Evolutionary conservation across 2,888 invertebrate genomes (phyloP), one percentile per base, ranked within the genome.

Genomic region (Spilosoma lubricipeda): DNA sequence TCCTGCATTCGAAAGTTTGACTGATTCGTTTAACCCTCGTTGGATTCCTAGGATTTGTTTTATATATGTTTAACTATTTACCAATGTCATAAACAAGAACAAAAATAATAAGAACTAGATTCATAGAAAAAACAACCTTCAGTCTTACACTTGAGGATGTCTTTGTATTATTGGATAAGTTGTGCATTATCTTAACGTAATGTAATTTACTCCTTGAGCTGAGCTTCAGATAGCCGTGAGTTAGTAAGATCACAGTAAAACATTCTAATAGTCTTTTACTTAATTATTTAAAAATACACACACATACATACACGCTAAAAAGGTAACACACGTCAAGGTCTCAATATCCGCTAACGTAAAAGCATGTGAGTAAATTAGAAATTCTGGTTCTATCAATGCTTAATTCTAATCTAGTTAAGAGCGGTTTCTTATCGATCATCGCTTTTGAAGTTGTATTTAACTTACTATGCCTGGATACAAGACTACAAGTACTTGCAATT

Each of bases 361-460:
- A 79, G 73, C 67, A 67, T 67, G 45, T 42, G 70, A 72, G 72
- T 80, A 78, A 80, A 79, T 84, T 68, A 76, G 69, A 75, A 77
- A 74, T 73, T 70, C 84, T 76, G 15, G 77, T 77, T 72, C 59
- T 73, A 68, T 71, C 71, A 66, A 72, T 5, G 76, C 69, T 72
- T 74, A 74, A 78, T 76, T 78, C 56, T 71, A 70, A 79, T 82
- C 82, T 77, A 76, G 70, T 68, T 63, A 30, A n/a, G 23, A 70
- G 27, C 18, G 48, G 33, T 83, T 76, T 74, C 67, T 78, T 76
- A 75, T 69, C 73, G 78, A 81, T 81, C 70, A 23, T 42, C 63
- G 52, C 72, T 33, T 67, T 52, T 75, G 80, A 80, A 81, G 20
- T 78, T 48, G 79, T 81, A 76, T 83, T 77, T 72, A 77, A 71